Evolutionary conservation across 2,888 invertebrate genomes (phyloP), one percentile per base, ranked within the genome.

Genomic region (Chymomyza procnemis): DNA sequence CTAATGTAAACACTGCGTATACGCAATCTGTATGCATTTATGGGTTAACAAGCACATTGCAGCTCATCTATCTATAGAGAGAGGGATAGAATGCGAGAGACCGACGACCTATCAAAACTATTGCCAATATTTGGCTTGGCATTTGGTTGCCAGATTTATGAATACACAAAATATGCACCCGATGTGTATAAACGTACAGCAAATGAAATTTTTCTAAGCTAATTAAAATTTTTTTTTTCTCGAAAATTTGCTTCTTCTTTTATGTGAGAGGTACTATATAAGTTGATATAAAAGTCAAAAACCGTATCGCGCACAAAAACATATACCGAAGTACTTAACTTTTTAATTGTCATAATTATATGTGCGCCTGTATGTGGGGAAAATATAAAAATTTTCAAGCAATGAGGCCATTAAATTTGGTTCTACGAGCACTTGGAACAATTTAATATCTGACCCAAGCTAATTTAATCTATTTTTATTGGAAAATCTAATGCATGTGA

Each of bases 231-330:
- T 64, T n/a, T n/a, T n/a, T n/a, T n/a, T n/a, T n/a, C n/a, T 75
- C 14, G 12, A 19, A 21, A 68, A 69, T 71, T 70, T 66, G 73
- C 19, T 18, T 18, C 12, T 52, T 22, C n/a, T 9, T 16, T 3
- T n/a, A 50, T 16, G n/a, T 50, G 50, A 50, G n/a, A n/a, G n/a
- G 19, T 19, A 50, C 26, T 50, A 18, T 22, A 74, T 81, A 85
- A 85, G 81, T 87, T 83, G 74, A 87, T 85, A 81, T 81, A 85
- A 87, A 87, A 81, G 87, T 85, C 87, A 70, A 79, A 79, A 72
- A 82, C 73, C 85, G 87, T 41, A 81, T 87, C 79, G 81, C 76
- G 81, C 41, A 50, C n/a, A 64, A 16, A 50, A 14, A 50, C 5
- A 60, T 18, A 18, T 19, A 19, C 16, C 18, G n/a, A 26, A 12